A percentile compares a stretch with the other conserved stretches of the same genome.
Conservation (phyloP, 2,113 vertebrate species). For the Perognathus longimembris region DNA sequence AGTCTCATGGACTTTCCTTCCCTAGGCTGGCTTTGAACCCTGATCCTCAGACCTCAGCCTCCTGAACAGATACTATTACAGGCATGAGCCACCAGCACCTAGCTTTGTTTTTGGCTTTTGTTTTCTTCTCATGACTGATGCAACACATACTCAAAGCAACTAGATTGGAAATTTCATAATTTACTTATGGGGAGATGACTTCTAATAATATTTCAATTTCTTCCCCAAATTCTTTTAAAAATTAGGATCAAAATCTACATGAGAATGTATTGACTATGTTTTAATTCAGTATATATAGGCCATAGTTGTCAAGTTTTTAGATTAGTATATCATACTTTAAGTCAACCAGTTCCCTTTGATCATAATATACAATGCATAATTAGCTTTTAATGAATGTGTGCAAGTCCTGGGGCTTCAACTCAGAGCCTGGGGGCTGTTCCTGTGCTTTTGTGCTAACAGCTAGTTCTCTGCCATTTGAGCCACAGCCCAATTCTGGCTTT, state of each 20-base stretch:
- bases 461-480: no score
- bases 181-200: neutral
- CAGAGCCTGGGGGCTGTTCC: no score
- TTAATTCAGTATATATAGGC: neutral
- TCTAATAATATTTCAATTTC: neutral
- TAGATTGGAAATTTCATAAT: neutral
- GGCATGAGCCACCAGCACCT: no score
- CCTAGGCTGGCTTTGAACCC: no score
- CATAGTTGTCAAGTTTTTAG: neutral
- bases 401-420: no score
- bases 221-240: constrained; percentile 1
- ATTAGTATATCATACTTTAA: neutral
- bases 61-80: no score
- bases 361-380: constrained; percentile 21
- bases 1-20: no score
- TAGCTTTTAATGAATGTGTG: no score
- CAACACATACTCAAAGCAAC: neutral
- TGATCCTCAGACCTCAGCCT: no score
- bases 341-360: neutral
- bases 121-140: neutral
- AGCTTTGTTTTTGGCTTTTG: neutral
- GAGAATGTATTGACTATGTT: neutral
- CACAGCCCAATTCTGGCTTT: no score
- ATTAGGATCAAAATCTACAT: constrained; percentile 11
- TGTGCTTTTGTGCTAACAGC: no score